Base-by-base conservation (phyloP, 30 jellyfish, hydroid and myxozoan genomes). In the Rhopilema esculentum region DNA sequence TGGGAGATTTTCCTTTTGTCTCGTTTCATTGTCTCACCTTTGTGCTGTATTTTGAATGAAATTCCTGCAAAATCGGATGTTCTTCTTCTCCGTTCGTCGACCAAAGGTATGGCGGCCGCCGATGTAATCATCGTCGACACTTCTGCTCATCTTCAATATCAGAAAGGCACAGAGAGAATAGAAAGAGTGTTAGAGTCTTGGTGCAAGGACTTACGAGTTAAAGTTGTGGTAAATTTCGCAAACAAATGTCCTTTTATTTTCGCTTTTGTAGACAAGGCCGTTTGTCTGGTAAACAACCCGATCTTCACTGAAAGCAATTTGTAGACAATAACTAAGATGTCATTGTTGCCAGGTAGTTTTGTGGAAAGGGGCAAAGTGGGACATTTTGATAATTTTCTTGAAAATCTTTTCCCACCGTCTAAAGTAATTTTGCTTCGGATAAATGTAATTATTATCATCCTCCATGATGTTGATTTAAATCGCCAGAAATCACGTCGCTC, bases 101-200 rank as follows among this genome's bases (percentile, higher is more conserved):
- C 66, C 25, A 28, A 28, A 81, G 71, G 94, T 40, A 85, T 85
- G 94, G 94, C 94, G 94, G 94, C 94, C 28, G 40, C 83, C 32
- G 94, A 85, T 21, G 84, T 85, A 1, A 27, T 85, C 69, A 49
- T 31, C 2, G 71, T 85, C 26, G 72, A 73, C 77, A 69, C 30
- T 51, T 49, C 70, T 1, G 27, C 26, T 16, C 1, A 32, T 27
- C n/a, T 72, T 19, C 74, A 15, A 7, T 71, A 18, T 32, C 71
- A 64, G 24, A 73, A 40, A 73, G 73, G 77, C 64, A 63, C 83
- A 15, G 75, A 75, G 48, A 22, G 94, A 75, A 48, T 85, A 24
- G 88, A 85, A 16, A 75, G 88, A 23, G 20, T 73, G 40, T 24
- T 85, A 24, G 94, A 85, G 28, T 74, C 66, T 4, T 85, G 94